Evolutionary conservation across 2,797 vertebrate species (phyloP), one percentile per base, ranked within the genome.

Genomic region (Typhlichthys eigenmanni): DNA sequence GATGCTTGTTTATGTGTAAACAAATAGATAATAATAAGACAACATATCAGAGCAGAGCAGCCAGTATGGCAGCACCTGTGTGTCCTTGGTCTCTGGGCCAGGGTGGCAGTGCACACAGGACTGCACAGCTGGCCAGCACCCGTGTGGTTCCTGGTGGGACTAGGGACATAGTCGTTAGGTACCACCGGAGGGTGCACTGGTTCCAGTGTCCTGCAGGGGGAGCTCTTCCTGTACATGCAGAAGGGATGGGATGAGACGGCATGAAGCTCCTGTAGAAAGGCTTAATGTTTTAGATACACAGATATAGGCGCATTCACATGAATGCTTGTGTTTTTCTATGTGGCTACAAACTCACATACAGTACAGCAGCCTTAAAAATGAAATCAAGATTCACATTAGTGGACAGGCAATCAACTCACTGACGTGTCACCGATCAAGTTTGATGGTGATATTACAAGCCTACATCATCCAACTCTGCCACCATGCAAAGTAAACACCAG

Each of bases 131-230:
- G 94, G 32, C 93, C 93, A 52, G 86, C 85, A 64, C 86, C 89
- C 91, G 89, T 88, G 85, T 91, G 95, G 91, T 94, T 95, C 50
- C 83, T 82, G 74, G 94, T 96, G 69, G 96, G 96, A 87, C 96
- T 98, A 84, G 95, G 94, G 79, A 95, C 95, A 47, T 98, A 98
- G 92, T 98, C 95, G 69, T 98, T 98, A 88, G 97, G 97, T 72
- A 98, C 94, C 91, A 98, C 96, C 1, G 96, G 97, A 79, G 97
- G 95, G 82, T 95, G 95, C 83, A 98, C 97, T 1, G 96, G 97
- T 91, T 98, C 97, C 92, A 98, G 88, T 32, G 96, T 98, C 91
- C 95, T 95, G 87, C 98, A 98, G 68, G 97, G 96, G 89, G 96
- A 98, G 91, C 95, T 95, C 88, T 96, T 95, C 92, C 96, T 98